phyloP scores from a whole-genome alignment of 1,140 invertebrate species.

The Telenomus remus region DNA sequence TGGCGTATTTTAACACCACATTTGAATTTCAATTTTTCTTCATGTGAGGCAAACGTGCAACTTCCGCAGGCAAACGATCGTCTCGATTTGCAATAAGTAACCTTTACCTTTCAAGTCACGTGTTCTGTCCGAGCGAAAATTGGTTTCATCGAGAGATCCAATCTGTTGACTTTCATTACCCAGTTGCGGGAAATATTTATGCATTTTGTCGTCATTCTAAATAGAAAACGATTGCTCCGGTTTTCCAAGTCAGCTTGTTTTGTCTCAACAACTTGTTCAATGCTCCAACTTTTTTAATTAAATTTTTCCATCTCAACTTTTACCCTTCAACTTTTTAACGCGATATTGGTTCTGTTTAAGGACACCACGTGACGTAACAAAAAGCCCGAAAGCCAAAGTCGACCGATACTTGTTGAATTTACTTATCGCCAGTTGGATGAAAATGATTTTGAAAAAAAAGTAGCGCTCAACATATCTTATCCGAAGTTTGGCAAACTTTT shows the following conservation, averaged over 20 bases:
- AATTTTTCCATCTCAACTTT: neutral
- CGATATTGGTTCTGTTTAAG: neutral
- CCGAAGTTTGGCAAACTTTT: too few species aligned
- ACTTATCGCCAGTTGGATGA: too few species aligned
- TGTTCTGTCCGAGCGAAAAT: constrained; percentile 23
- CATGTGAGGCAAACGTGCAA: too few species aligned
- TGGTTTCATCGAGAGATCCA: too few species aligned
- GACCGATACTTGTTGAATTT: neutral
- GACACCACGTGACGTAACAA: neutral
- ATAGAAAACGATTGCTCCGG: neutral
- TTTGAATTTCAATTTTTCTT: too few species aligned
- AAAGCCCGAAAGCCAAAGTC: neutral
- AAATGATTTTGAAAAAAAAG: too few species aligned
- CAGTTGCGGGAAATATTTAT: constrained; percentile 25
- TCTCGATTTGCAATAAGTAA: constrained; percentile 20
- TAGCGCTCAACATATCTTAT: too few species aligned
- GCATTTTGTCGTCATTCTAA: neutral
- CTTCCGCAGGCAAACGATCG: constrained; percentile 5
- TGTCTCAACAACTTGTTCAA: too few species aligned
- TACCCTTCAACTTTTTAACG: neutral
- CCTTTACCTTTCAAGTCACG: constrained; percentile 44
- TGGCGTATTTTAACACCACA: too few species aligned
- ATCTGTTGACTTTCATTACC: constrained; percentile 45
- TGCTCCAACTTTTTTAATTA: neutral
- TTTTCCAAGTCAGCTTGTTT: too few species aligned